Percentiles rank a stretch among this genome's conserved stretches.
These are phyloP conservation scores for Nyctereutes procyonoides DNA, from an alignment of 2,113 vertebrate genomes.

Conservation along the genomic window DNA sequence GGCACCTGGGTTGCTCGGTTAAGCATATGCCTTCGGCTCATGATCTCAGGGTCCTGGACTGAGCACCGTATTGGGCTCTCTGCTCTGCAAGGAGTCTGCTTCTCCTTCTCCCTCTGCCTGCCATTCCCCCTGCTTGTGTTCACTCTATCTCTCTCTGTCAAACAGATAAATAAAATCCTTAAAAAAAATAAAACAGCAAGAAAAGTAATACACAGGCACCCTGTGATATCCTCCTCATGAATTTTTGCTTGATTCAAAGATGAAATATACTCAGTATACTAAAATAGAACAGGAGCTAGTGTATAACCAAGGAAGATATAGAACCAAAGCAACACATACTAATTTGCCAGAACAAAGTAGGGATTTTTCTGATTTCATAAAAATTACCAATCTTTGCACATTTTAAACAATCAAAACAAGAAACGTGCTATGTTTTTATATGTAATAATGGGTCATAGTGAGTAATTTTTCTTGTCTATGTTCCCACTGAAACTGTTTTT, in stretches of 20 bases:
- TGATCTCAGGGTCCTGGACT: too few relatives aligned
- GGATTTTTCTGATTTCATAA: constrained; percentile 30
- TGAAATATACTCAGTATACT: background rate
- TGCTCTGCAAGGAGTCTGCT: too few relatives aligned
- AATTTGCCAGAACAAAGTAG: constrained; percentile 1
- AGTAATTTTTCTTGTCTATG: constrained; percentile 28
- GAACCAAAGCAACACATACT: constrained; percentile 6
- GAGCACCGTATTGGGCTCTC: too few relatives aligned
- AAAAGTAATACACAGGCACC: background rate
- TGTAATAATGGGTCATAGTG: background rate
- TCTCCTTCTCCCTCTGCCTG: too few relatives aligned
- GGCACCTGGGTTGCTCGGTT: too few relatives aligned
- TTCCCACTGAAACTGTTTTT: constrained; percentile 43
- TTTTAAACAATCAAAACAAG: constrained; percentile 58
- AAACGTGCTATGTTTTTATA: background rate
- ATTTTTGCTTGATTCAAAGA: constrained; percentile 46
- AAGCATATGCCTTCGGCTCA: too few relatives aligned
- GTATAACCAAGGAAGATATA: background rate
- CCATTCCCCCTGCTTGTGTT: too few relatives aligned
- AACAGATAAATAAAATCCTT: too few relatives aligned
- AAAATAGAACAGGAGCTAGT: constrained; percentile 14
- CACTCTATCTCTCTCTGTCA: too few relatives aligned
- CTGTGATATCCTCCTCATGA: background rate
- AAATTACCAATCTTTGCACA: constrained; percentile 15
- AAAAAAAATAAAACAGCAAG: background rate